Evolutionary conservation across 2,113 vertebrate genomes (phyloP), one percentile per base, ranked within the genome.

Genomic region (Zootoca vivipara): DNA sequence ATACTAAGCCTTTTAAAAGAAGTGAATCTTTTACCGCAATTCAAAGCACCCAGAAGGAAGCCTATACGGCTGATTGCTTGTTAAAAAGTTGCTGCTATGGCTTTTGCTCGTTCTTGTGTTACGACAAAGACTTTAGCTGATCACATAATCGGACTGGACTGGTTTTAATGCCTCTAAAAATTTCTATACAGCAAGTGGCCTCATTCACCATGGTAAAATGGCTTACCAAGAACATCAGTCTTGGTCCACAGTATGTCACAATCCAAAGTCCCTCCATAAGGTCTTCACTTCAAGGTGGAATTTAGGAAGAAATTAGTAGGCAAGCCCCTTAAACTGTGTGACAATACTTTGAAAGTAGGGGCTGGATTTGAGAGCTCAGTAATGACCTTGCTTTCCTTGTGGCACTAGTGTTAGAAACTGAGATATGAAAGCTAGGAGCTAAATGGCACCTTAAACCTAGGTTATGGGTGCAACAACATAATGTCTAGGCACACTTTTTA

Each of bases 1-100:
- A 81, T 74, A 65, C 28, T 82, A 64, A 87, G 38, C 70, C 70
- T 86, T 85, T 75, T 82, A 70, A 89, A 86, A 86, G 42, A 26
- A 89, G 70, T 86, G 64, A 78, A 83, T 69, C 72, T 86, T 85
- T 82, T 82, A 83, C 46, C 77, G 85, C 33, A 28, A 58, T 42
- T 78, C 62, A 86, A 69, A 86, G 79, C 20, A n/a, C 20, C 18
- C 62, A 82, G 64, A 79, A 85, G 72, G 72, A 77, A 82, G 46
- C 42, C 42, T 78, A 3, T 40, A 58, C 70, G 12, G 33, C 40
- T 82, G 38, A 73, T 89, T 80, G 62, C 40, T 86, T 86, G 46
- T 81, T 85, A 75, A 85, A 89, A 77, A 78, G 73, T 82, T 82
- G n/a, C 58, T 69, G 42, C 85, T 85, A 35, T 46, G n/a, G 40